These are phyloP conservation scores for Trissolcus brochymenae DNA, from an alignment of 2,888 invertebrate genomes.

Conservation along the genomic window DNA sequence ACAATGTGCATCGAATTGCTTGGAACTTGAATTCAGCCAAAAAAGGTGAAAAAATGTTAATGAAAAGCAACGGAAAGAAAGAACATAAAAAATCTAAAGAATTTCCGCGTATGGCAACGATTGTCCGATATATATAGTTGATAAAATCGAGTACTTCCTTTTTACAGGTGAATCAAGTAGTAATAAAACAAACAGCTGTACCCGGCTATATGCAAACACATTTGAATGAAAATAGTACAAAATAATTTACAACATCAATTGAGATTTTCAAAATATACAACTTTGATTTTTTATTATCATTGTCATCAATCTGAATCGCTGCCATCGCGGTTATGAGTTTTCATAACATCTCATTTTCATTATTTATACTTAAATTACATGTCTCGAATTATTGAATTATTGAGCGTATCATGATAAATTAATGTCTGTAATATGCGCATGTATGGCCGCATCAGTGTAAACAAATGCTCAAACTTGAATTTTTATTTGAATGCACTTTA, in stretches of 20 bases:
- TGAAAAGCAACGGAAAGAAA: constrained; percentile 4
- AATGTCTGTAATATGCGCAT: no score
- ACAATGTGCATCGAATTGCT: constrained; percentile 14
- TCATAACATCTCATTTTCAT: no score
- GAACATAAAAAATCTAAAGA: constrained; percentile 29
- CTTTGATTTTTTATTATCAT: no score
- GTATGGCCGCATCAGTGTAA: no score
- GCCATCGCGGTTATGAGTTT: background rate
- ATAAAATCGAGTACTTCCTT: constrained; percentile 33
- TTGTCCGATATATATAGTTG: constrained; percentile 37
- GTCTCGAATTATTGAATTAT: no score
- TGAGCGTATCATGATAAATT: no score
- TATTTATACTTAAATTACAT: no score
- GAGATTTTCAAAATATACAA: constrained; percentile 15
- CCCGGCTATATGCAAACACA: constrained; percentile 25
- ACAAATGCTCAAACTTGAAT: no score
- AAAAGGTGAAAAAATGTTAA: constrained; percentile 19
- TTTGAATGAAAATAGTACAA: constrained; percentile 32
- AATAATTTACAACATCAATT: no score
- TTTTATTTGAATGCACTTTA: no score
- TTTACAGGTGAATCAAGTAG: constrained; percentile 34
- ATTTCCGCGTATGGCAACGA: constrained; percentile 32
- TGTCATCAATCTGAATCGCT: no score
- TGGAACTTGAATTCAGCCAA: constrained; percentile 12
- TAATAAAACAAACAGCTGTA: constrained; percentile 40